Evolutionary conservation across 2,797 vertebrate genomes (phyloP), one percentile per base, ranked within the genome.

Genomic region (Dromococcyx pavoninus): DNA sequence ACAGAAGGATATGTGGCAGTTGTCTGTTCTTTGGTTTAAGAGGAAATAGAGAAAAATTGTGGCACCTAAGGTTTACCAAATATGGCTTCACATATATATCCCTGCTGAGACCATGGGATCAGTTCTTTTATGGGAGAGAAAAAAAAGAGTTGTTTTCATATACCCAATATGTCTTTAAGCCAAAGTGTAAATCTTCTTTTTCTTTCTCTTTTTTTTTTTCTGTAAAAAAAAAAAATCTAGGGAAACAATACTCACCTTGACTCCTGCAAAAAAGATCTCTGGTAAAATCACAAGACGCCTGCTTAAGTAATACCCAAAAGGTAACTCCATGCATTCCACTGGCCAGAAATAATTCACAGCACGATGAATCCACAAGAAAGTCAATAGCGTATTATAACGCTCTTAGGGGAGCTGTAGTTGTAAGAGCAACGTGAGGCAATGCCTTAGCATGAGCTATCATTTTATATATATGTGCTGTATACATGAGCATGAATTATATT

Each of bases 241-340:
- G 88, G 82, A 96, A 97, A 96, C 94, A 97, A 96, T 97, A 94
- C 72, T 95, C 93, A 97, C 95, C 95, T 98, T 98, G 95, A 97
- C 91, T 97, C 86, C 95, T 97, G 94, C 85, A 97, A 96, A 97
- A 97, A 95, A 95, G 94, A 96, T 92, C 84, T 97, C 95, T 97
- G 96, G 96, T 96, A 97, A 97, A 97, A 96, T 97, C 94, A 81
- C 95, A 94, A 93, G 94, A 94, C 87, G 86, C 94, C 94, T 97
- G 89, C 94, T 97, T 97, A 94, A 97, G 94, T 94, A 96, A 97
- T 96, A 96, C 88, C 92, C 95, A 94, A 93, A 97, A 96, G 88
- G 96, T 97, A 97, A 96, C 95, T 96, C 62, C 56, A 5, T 79
- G 88, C 85, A 97, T 97, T 97, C 95, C 91, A 89, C 91, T 85